Evolutionary conservation across 2,888 invertebrate species (phyloP).

Genomic region (Aphidoletes aphidimyza): DNA sequence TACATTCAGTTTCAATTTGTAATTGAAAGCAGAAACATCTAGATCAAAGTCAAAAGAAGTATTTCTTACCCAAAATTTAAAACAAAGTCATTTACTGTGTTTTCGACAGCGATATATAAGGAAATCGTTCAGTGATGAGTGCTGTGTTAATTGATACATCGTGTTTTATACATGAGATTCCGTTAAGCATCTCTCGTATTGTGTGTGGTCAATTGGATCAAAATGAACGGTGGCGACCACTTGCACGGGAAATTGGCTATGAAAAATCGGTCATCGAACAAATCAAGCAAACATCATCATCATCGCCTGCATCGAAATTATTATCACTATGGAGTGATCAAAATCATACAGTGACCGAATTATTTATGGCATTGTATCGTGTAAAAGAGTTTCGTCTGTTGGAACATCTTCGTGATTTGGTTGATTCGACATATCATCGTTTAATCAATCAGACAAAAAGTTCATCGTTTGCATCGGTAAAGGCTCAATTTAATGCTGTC

Average conservation of each 20-base stretch:
- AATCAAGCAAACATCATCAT: conserved; percentile 68
- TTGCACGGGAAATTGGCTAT: conserved; percentile 16
- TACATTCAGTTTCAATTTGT: neutral
- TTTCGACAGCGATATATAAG: neutral
- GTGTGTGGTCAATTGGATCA: conserved; percentile 15
- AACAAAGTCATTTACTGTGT: neutral
- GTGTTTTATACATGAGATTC: conserved; percentile 18
- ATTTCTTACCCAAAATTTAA: neutral
- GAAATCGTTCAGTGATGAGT: neutral
- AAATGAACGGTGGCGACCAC: neutral
- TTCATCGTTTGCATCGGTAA: conserved; percentile 56
- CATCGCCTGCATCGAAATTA: conserved; percentile 79
- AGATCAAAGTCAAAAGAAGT: neutral
- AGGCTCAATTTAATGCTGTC: conserved; percentile 59
- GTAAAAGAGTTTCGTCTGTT: conserved; percentile 67
- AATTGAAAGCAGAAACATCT: neutral
- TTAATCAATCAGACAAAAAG: conserved; percentile 62
- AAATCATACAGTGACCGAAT: conserved; percentile 82
- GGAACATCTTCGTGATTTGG: conserved; percentile 73
- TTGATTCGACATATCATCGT: conserved; percentile 74
- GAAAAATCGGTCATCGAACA: conserved; percentile 6
- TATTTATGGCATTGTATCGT: conserved; percentile 77
- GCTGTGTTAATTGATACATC: conserved; percentile 33
- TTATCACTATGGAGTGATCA: conserved; percentile 83
- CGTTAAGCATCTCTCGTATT: neutral